These are phyloP conservation scores for Fopius arisanus DNA, from an alignment of 1,140 invertebrate species.

Conservation along the genomic window DNA sequence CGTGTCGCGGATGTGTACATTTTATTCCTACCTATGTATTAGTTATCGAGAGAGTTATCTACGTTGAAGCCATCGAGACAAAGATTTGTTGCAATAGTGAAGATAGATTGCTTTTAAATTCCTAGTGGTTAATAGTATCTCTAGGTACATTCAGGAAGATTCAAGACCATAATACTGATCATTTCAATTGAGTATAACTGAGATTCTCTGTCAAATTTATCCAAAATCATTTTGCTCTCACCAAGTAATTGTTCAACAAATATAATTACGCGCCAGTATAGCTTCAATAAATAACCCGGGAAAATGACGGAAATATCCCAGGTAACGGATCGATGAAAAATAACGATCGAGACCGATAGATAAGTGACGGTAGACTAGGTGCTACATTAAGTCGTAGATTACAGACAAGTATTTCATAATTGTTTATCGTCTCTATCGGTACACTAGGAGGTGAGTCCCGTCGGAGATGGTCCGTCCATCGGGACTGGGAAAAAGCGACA, in stretches of 20 bases:
- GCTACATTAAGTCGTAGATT: constrained; percentile 7
- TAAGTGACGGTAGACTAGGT: neutral
- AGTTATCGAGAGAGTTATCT: neutral
- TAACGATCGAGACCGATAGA: neutral
- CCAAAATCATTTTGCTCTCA: neutral
- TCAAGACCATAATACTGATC: neutral
- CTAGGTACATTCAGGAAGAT: constrained; percentile 7
- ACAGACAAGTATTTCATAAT: neutral
- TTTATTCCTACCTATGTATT: neutral
- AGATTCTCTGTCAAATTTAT: neutral
- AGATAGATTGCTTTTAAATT: constrained; percentile 4
- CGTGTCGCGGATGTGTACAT: neutral
- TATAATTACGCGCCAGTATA: no score
- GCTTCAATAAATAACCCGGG: no score
- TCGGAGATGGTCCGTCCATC: neutral
- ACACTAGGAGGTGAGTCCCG: neutral
- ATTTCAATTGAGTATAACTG: neutral
- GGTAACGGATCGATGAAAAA: no score
- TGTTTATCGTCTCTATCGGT: neutral
- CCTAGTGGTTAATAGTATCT: neutral
- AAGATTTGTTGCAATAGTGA: neutral
- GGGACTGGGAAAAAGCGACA: neutral
- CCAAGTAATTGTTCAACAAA: no score
- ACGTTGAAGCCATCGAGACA: constrained; percentile 4
- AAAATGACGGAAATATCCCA: no score